A percentile compares a stretch with the other conserved stretches of the same genome.
Conservation (phyloP, 2,797 vertebrate genomes). For the Trichosurus vulpecula region DNA sequence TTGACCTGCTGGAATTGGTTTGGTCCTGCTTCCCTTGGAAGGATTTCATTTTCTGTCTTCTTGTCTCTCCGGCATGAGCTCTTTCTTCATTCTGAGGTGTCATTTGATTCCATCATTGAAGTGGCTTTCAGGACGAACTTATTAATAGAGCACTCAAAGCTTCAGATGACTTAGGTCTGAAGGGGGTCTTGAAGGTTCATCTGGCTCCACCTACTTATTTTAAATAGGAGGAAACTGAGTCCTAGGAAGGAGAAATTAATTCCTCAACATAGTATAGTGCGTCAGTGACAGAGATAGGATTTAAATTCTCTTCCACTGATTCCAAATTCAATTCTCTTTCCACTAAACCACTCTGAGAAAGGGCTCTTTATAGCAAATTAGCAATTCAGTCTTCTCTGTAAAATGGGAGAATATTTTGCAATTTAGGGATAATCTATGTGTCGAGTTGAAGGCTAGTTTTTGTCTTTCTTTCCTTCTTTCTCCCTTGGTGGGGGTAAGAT, state of each 20-base stretch:
- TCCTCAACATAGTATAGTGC: neutral
- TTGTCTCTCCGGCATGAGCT: neutral
- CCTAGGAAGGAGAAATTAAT: neutral
- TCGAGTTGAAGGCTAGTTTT: neutral
- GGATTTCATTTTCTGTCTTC: neutral
- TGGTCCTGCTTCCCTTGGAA: neutral
- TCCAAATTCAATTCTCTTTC: neutral
- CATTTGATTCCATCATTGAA: neutral
- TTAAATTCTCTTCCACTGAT: neutral
- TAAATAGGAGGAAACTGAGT: neutral
- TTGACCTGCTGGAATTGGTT: constrained; percentile 22
- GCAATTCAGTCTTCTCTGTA: neutral
- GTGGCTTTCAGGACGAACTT: neutral
- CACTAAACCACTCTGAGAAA: neutral
- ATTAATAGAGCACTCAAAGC: neutral
- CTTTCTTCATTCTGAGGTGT: neutral
- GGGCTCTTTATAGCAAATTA: neutral
- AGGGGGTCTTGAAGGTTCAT: neutral
- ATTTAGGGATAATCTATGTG: neutral
- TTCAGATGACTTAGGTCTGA: neutral
- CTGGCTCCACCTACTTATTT: neutral
- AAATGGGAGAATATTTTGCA: neutral
- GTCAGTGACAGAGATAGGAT: neutral
- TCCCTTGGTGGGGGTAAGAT: neutral
- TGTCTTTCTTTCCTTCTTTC: neutral